phyloP scores from a whole-genome alignment of 2,797 vertebrate genomes.

The Paedocypris micromegethes region DNA sequence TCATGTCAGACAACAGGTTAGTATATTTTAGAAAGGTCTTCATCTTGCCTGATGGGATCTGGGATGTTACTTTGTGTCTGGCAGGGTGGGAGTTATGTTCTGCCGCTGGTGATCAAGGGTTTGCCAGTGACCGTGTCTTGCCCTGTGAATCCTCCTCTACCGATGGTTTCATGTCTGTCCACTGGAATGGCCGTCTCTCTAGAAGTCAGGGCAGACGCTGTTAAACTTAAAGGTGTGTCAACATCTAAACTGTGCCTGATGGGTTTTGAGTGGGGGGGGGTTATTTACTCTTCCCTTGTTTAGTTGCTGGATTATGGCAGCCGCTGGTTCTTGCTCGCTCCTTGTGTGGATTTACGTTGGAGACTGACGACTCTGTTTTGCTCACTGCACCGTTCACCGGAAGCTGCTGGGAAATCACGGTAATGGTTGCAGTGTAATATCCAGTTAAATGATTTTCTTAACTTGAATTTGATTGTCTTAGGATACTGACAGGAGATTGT shows the following conservation, averaged over 20 bases:
- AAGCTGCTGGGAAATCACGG: constrained; percentile 32
- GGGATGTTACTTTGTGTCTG: background rate
- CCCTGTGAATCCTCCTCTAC: constrained; percentile 13
- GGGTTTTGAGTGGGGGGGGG: too few species aligned
- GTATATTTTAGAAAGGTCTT: too few species aligned
- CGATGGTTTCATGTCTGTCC: constrained; percentile 41
- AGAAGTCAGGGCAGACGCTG: constrained; percentile 1
- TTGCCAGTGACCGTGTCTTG: constrained; percentile 47
- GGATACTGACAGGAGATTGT: constrained; percentile 41
- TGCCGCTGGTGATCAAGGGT: constrained; percentile 48
- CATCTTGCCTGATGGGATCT: too few species aligned
- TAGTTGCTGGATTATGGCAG: constrained; percentile 44
- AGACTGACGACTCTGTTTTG: constrained; percentile 33
- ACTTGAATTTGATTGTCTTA: constrained; percentile 27
- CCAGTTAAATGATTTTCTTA: background rate
- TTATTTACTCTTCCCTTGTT: background rate
- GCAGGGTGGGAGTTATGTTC: constrained; percentile 42
- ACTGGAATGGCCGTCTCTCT: constrained; percentile 44
- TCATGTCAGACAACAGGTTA: constrained; percentile 49
- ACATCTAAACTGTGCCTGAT: background rate
- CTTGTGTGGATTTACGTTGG: constrained; percentile 36
- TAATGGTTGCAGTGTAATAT: constrained; percentile 14
- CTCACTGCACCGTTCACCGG: constrained; percentile 32
- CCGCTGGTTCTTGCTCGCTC: constrained; percentile 17
- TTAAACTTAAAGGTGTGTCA: constrained; percentile 42